Base-by-base conservation (phyloP, 37 sponge, comb jelly and placozoan species). In the Ephydatia muelleri region DNA sequence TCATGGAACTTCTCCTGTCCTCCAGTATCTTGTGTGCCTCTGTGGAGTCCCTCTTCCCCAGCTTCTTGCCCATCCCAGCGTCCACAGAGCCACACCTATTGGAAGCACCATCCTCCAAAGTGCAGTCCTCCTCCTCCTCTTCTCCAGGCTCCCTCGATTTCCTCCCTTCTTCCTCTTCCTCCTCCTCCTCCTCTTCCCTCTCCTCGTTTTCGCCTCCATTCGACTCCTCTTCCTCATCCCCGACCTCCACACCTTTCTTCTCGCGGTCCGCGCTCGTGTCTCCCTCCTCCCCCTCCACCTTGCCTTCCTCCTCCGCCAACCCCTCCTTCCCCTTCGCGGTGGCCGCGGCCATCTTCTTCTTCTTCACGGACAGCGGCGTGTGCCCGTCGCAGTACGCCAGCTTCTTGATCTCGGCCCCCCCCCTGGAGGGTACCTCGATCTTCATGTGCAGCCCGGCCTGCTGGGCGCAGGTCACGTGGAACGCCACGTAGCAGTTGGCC, bases 391-490 rank as follows among this genome's bases (percentile, higher is more conserved):
- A 99, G 73, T 86, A 95, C 2, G 97, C 99, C 38, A 86, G 86
- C 85, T 99, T 99, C 81, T 77, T 87, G 0, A 99, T 66, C 48
- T 91, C 95, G 16, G 57, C 57, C 27, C 85, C 92, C 0, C 80
- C 68, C 38, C 75, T 88, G 19, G 75, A 67, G 26, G 67, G 75
- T 11, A 87, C 73, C 80, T 95, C 97, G 25, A 99, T 77, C 79
- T 97, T 96, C 97, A 99, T 93, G 82, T 93, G 86, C 67, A 99
- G 84, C 28, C 96, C 88, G 38, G 92, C 93, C 74, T 97, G 97
- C 75, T 99, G 99, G 23, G 99, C 99, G 90, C 99, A 99, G 65
- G 95, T 99, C 28, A 95, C 97, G 68, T 99, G 99, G 80, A 99
- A 99, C 8, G 99, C 97, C 31, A 92, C 88, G 79, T 94, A 99